Conservation (phyloP, 2,797 vertebrate genomes). For the Phrynocephalus forsythii region DNA sequence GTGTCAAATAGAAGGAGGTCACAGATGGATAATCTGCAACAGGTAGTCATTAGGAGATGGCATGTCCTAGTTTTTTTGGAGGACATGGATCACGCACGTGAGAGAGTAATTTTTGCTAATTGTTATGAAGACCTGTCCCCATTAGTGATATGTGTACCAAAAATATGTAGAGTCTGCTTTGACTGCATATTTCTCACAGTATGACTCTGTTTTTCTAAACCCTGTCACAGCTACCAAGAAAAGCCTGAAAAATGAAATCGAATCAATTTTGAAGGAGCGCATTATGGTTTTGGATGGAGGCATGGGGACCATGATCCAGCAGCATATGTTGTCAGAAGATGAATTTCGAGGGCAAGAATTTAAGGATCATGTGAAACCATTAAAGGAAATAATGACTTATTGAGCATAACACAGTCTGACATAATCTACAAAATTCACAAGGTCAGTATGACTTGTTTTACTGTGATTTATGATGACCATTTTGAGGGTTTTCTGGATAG, state of each 20-base stretch:
- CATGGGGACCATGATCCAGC: constrained; percentile 98
- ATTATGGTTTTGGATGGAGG: constrained; percentile 95
- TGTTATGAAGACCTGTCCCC: too few relatives aligned
- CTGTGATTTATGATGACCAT: not conserved
- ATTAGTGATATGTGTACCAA: too few relatives aligned
- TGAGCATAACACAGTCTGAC: constrained; percentile 91
- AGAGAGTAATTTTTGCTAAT: too few relatives aligned
- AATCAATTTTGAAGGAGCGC: constrained; percentile 82
- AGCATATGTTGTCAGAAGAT: constrained; percentile 82
- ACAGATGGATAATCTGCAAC: too few relatives aligned
- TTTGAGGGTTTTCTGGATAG: too few relatives aligned
- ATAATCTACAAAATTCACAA: constrained; percentile 92
- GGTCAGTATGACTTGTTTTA: constrained; percentile 76
- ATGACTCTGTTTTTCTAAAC: not conserved
- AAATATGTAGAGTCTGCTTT: not conserved
- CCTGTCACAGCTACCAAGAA: constrained; percentile 53
- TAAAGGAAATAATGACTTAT: constrained; percentile 95
- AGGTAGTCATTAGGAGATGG: too few relatives aligned
- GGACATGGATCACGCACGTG: too few relatives aligned
- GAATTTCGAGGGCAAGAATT: constrained; percentile 90
- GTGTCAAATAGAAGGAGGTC: too few relatives aligned
- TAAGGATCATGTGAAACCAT: constrained; percentile 82
- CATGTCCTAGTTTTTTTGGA: too few relatives aligned
- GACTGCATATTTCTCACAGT: not conserved
- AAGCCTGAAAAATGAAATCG: constrained; percentile 81